phyloP scores from a whole-genome alignment of 1,140 invertebrate genomes.

The Steinernema feltiae region DNA sequence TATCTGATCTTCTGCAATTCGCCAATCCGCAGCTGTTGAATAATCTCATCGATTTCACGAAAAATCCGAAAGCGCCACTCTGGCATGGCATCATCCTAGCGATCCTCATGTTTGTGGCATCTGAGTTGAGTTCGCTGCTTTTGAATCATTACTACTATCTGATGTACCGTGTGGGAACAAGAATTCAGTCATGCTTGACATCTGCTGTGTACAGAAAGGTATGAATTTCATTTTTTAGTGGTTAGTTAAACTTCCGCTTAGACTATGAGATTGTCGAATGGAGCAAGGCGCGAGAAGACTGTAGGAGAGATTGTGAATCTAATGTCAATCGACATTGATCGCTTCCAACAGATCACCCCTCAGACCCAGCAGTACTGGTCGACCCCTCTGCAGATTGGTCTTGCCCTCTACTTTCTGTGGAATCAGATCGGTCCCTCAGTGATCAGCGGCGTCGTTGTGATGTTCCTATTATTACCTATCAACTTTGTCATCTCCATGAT shows the following conservation, averaged over 20 bases:
- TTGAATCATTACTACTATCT: constrained; percentile 47
- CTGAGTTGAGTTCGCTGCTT: constrained; percentile 40
- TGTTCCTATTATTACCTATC: constrained; percentile 55
- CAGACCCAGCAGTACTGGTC: constrained; percentile 23
- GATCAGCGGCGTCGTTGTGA: constrained; percentile 49
- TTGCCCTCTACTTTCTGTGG: constrained; percentile 55
- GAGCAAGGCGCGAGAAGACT: constrained; percentile 57
- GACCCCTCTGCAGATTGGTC: constrained; percentile 15
- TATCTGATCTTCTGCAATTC: constrained; percentile 47
- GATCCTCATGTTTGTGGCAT: constrained; percentile 40
- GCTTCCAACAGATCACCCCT: background rate
- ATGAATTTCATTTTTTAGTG: background rate
- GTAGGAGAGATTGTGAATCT: background rate
- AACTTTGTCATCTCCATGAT: constrained; percentile 45
- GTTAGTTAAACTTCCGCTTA: constrained; percentile 30
- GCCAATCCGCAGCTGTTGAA: constrained; percentile 48
- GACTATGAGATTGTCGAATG: constrained; percentile 58
- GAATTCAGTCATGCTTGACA: constrained; percentile 41
- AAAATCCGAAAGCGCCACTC: constrained; percentile 39
- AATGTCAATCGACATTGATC: background rate
- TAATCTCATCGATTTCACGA: constrained; percentile 43
- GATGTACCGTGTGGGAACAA: constrained; percentile 46
- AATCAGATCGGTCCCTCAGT: constrained; percentile 55
- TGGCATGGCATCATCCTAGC: constrained; percentile 46
- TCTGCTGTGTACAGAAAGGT: constrained; percentile 44